These are phyloP conservation scores for Hirtodrosophila duncani DNA, from an alignment of 2,888 invertebrate species.

Conservation along the genomic window DNA sequence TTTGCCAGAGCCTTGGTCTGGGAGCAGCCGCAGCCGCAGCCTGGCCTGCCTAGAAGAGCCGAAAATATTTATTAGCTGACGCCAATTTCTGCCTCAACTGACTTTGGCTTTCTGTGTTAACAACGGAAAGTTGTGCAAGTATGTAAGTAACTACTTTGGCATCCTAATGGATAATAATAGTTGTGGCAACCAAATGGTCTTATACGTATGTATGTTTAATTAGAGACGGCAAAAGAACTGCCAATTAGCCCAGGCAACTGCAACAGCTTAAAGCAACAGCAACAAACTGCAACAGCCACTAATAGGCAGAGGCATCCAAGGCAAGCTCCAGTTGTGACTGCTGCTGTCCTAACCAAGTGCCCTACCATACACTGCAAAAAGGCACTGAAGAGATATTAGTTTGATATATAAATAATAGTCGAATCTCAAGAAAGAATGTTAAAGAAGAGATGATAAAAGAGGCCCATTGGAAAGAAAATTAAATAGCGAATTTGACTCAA, in stretches of 20 bases:
- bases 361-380: too few species aligned
- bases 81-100: conserved; percentile 16
- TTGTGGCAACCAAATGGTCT: too few species aligned
- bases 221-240: conserved; percentile 23
- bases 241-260: conserved; percentile 17
- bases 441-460: too few species aligned
- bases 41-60: conserved; percentile 50
- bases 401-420: too few species aligned
- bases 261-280: conserved; percentile 32
- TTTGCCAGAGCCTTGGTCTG: too few species aligned
- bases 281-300: conserved; percentile 36
- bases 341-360: conserved; percentile 1
- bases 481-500: too few species aligned
- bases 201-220: conserved; percentile 58
- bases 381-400: too few species aligned
- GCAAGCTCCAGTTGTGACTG: conserved; percentile 1
- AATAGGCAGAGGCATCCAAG: conserved; percentile 47
- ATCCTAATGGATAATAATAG: too few species aligned
- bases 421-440: too few species aligned
- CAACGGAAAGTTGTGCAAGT: too few species aligned
- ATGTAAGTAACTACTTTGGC: too few species aligned
- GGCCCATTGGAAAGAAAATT: too few species aligned
- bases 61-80: conserved; percentile 45
- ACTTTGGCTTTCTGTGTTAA: conserved; percentile 16
- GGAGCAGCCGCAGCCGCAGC: conserved; percentile 16